A percentile compares a stretch with the other conserved stretches of the same genome.
Conservation (phyloP, 2,113 vertebrate genomes). For the Eudyptes chrysolophus region DNA sequence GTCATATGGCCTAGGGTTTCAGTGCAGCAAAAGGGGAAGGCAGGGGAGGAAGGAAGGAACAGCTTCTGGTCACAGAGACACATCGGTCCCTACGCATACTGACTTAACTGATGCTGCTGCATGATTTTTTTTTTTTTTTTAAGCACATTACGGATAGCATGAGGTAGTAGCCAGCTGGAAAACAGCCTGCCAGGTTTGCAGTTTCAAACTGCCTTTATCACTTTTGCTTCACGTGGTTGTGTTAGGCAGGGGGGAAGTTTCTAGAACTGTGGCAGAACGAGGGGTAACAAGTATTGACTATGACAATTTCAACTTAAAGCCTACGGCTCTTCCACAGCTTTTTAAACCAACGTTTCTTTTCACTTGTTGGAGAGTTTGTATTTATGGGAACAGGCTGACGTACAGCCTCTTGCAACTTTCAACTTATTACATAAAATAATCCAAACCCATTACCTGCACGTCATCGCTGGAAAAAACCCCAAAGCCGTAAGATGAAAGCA, state of each 20-base stretch:
- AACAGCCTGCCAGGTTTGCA: background rate
- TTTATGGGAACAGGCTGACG: background rate
- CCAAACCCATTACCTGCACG: background rate
- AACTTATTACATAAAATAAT: background rate
- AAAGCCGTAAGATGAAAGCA: background rate
- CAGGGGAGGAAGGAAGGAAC: background rate
- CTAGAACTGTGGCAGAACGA: background rate
- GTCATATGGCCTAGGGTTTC: background rate
- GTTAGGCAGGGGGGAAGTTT: background rate
- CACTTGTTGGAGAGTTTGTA: background rate
- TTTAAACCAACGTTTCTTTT: background rate
- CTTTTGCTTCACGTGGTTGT: background rate
- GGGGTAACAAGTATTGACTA: background rate
- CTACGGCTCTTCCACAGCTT: background rate
- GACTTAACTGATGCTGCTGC: background rate
- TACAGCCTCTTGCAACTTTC: background rate
- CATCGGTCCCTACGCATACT: background rate
- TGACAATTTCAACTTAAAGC: background rate
- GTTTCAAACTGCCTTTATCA: background rate
- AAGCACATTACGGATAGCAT: background rate
- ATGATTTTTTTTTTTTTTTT: background rate
- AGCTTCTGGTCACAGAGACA: background rate
- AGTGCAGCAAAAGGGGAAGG: background rate
- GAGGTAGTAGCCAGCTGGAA: background rate
- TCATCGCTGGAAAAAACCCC: background rate